phyloP scores from a whole-genome alignment of 2,113 vertebrate species.

The Muntiacus reevesi region DNA sequence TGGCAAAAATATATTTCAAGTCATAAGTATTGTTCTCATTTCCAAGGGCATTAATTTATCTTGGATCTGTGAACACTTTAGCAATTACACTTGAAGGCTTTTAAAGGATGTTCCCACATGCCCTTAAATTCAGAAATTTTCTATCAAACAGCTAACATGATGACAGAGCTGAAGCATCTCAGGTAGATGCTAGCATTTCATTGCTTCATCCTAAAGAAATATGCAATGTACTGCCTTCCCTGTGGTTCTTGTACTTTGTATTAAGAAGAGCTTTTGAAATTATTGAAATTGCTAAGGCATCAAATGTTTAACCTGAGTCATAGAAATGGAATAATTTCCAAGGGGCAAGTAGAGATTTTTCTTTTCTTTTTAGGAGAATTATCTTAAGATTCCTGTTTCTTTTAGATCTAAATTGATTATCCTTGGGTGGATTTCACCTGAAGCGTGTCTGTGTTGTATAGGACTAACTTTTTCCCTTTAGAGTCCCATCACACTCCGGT shows the following conservation, averaged over 20 bases:
- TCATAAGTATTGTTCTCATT: not conserved
- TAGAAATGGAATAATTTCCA: not conserved
- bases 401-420: not conserved
- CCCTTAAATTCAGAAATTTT: not conserved
- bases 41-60: not conserved
- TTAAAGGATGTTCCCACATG: not conserved
- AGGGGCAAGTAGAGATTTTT: not conserved
- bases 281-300: not conserved
- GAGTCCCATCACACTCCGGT: not conserved
- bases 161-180: not conserved
- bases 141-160: not conserved
- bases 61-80: not conserved
- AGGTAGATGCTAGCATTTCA: no score
- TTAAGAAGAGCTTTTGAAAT: not conserved
- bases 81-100: not conserved
- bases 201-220: not conserved
- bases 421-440: not conserved
- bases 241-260: not conserved
- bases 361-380: not conserved
- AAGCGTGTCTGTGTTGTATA: not conserved
- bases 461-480: not conserved
- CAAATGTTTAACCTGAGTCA: not conserved
- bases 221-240: not conserved
- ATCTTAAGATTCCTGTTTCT: not conserved
- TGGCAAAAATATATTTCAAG: not conserved